Base-by-base conservation (phyloP, 2,888 invertebrate genomes). In the Adineta ricciae region DNA sequence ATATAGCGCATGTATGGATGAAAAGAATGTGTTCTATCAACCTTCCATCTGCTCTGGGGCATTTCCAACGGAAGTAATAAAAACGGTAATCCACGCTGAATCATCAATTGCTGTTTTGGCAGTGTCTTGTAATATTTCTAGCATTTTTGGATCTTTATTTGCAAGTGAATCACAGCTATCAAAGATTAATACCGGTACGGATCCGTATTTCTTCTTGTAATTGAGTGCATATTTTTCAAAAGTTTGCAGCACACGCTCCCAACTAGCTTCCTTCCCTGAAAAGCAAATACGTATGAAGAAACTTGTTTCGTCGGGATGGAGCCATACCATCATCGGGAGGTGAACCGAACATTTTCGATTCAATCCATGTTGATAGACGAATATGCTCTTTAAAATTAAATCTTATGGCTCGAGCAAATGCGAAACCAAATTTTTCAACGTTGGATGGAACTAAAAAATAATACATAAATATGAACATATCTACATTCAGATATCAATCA, bases 301-400 rank as follows among this genome's bases (percentile, higher is more conserved):
- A 54, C 19, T 50, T 50, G 16, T 50, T 9, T 50, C 19, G 19
- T 19, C 14, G 19, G 19, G 16, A 19, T 50, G 19, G 3, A 50
- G 9, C 16, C 5, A n/a, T 54, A 72, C 72, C 72, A 24, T 72
- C 72, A 19, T 72, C 72, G 2, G 72, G 36, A 19, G 72, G 72
- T 32, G 72, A 27, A 72, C 72, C 72, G 7, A 72, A 72, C 72
- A 72, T 72, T 72, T 72, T 72, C 4, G 27, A 16, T 72, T 72
- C 72, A 36, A 72, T 72, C 72, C 72, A 72, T 36, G 72, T 72
- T 1, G 72, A 72, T 16, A 72, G 8, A 27, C 36, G 72, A 72
- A 72, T 72, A 36, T 72, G 27, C 36, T 72, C 72, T 72, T 72
- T 72, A 36, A 72, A 72, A 72, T 72, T 36, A 72, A 72, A 72